Evolutionary conservation across 2,888 invertebrate species (phyloP).

Genomic region (Orthosia cruda): DNA sequence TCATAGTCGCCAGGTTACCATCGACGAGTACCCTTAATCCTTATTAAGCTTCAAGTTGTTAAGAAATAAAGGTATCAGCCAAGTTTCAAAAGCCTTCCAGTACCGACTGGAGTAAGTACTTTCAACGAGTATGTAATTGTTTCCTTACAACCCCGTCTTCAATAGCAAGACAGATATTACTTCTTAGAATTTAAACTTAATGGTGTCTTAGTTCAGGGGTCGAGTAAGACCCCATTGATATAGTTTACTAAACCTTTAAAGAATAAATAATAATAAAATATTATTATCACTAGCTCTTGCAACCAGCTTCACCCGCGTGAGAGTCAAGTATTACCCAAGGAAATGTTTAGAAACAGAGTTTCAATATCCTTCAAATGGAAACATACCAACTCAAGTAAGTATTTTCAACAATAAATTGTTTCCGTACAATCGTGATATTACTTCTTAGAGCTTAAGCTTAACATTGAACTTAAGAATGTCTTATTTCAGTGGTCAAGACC

Average conservation of each 20-base stretch:
- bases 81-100: slow-evolving; percentile 37
- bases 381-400: background rate
- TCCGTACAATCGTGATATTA: slow-evolving; percentile 19
- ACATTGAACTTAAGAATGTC: background rate
- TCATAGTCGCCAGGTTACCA: background rate
- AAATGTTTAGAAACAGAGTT: background rate
- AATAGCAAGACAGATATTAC: too few relatives aligned
- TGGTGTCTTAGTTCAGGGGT: too few relatives aligned
- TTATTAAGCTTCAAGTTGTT: slow-evolving; percentile 16
- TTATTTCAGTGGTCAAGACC: slow-evolving; percentile 5
- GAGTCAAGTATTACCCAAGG: too few relatives aligned
- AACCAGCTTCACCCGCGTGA: too few relatives aligned
- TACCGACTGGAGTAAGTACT: slow-evolving; percentile 15
- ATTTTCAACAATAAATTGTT: background rate
- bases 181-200: too few relatives aligned
- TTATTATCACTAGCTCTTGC: too few relatives aligned
- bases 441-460: slow-evolving; percentile 13
- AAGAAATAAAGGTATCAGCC: background rate
- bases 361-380: background rate
- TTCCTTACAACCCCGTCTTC: too few relatives aligned
- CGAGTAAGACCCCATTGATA: too few relatives aligned
- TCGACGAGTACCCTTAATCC: background rate
- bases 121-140: background rate
- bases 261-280: too few relatives aligned
- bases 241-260: too few relatives aligned